A percentile compares a stretch with the other conserved stretches of the same genome.
These are phyloP conservation scores for Salvelinus namaycush DNA, from an alignment of 2,113 vertebrate species.

Conservation along the genomic window DNA sequence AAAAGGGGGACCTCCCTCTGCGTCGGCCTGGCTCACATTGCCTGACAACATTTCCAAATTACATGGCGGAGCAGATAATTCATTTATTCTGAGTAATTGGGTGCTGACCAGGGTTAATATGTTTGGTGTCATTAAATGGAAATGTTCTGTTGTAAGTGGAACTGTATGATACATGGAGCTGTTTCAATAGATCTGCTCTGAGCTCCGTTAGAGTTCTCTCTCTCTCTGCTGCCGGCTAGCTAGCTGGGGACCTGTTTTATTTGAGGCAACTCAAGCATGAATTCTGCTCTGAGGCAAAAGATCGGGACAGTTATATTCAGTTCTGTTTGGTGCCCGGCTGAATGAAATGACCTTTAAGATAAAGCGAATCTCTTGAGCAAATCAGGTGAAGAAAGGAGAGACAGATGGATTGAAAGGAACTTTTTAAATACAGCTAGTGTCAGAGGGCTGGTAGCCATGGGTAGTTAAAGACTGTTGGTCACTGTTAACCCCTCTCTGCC, in stretches of 20 bases:
- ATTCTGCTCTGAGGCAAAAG: slow-evolving; percentile 89
- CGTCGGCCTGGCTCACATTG: slow-evolving; percentile 81
- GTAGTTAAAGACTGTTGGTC: slow-evolving; percentile 60
- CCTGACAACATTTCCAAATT: slow-evolving; percentile 98
- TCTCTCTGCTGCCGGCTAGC: slow-evolving; percentile 82
- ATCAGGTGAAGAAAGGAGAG: slow-evolving; percentile 89
- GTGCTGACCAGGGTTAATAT: slow-evolving; percentile 99
- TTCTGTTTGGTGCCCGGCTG: slow-evolving; percentile 90
- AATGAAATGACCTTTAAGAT: slow-evolving; percentile 98
- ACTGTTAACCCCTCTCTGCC: slow-evolving; percentile 54
- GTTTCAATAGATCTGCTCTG: slow-evolving; percentile 92
- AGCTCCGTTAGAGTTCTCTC: slow-evolving; percentile 79
- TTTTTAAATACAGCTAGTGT: slow-evolving; percentile 63
- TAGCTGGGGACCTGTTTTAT: slow-evolving; percentile 80
- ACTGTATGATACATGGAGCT: slow-evolving; percentile 96
- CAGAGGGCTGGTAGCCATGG: slow-evolving; percentile 60
- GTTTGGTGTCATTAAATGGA: slow-evolving; percentile 99
- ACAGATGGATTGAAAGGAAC: slow-evolving; percentile 78
- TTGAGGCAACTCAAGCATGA: slow-evolving; percentile 98
- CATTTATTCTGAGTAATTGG: slow-evolving; percentile 99
- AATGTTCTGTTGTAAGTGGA: slow-evolving; percentile 98
- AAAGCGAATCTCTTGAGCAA: slow-evolving; percentile 93
- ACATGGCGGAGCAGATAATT: slow-evolving; percentile 96
- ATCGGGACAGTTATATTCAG: slow-evolving; percentile 99
- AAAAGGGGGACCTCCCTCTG: not conserved